phyloP scores from a whole-genome alignment of 2,797 vertebrate genomes.

The Fundulus diaphanus region DNA sequence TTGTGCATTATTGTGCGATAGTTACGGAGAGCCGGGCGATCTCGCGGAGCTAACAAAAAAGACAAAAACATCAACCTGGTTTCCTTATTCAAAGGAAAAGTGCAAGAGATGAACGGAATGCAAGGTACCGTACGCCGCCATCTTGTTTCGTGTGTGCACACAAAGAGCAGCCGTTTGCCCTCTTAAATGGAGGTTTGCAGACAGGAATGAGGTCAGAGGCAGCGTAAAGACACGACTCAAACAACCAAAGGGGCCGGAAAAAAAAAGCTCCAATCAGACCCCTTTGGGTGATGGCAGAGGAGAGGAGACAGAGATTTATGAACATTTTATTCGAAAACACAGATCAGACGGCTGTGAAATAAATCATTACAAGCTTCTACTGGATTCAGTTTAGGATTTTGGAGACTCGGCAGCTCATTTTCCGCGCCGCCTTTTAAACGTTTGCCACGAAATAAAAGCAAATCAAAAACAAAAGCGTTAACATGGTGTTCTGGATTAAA shows the following conservation, averaged over 20 bases:
- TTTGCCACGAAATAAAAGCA: background rate
- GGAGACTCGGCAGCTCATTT: background rate
- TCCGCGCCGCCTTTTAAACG: background rate
- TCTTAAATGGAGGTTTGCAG: constrained; percentile 57
- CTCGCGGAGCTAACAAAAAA: constrained; percentile 16
- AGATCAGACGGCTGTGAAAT: background rate
- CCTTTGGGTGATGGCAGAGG: background rate
- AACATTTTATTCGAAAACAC: background rate
- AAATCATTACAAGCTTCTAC: background rate
- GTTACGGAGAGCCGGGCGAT: background rate
- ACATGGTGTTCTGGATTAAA: background rate
- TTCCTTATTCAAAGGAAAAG: constrained; percentile 15
- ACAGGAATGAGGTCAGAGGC: constrained; percentile 69
- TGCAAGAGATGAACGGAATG: constrained; percentile 13
- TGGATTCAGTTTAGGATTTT: background rate
- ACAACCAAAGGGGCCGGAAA: background rate
- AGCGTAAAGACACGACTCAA: constrained; percentile 52
- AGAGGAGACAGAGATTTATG: background rate
- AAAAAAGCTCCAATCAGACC: background rate
- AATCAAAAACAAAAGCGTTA: background rate
- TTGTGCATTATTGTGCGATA: background rate
- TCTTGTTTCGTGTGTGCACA: constrained; percentile 66
- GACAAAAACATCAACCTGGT: background rate
- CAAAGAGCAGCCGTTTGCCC: constrained; percentile 25
- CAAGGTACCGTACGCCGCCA: constrained; percentile 76